Conservation (phyloP, 2,113 vertebrate genomes). For the Glaucidium brasilianum region DNA sequence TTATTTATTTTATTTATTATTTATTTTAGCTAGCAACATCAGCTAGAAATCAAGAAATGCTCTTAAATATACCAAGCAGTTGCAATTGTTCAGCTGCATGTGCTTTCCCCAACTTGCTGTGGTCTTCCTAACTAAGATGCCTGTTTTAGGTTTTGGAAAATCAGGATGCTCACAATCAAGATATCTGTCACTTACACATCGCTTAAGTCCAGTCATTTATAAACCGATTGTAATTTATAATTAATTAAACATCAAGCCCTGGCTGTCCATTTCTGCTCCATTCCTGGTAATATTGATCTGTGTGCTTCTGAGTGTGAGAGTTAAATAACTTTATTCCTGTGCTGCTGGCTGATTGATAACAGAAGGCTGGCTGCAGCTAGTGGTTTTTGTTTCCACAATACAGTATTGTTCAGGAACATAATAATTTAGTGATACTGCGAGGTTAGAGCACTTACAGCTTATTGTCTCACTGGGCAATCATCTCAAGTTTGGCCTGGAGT, state of each 20-base stretch:
- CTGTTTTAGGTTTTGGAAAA: background rate
- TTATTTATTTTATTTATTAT: background rate
- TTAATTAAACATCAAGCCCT: background rate
- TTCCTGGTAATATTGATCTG: background rate
- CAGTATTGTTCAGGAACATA: slow-evolving; percentile 56
- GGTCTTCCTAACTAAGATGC: background rate
- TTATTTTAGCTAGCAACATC: background rate
- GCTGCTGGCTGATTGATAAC: slow-evolving; percentile 40
- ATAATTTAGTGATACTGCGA: slow-evolving; percentile 19
- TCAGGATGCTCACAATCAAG: background rate
- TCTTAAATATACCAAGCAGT: background rate
- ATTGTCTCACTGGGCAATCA: slow-evolving; percentile 52
- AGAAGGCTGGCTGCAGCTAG: slow-evolving; percentile 4
- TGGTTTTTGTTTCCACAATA: slow-evolving; percentile 52
- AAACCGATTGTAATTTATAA: background rate
- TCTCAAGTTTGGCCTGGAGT: background rate
- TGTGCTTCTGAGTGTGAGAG: background rate
- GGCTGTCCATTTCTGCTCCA: background rate
- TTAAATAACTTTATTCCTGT: background rate
- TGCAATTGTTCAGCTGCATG: background rate
- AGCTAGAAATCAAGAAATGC: background rate
- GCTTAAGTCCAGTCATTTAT: background rate
- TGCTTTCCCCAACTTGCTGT: background rate
- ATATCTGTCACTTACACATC: background rate
- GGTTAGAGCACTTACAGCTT: slow-evolving; percentile 55